Conservation (phyloP, 2,113 vertebrate species). For the Xyliphius kryptos region DNA sequence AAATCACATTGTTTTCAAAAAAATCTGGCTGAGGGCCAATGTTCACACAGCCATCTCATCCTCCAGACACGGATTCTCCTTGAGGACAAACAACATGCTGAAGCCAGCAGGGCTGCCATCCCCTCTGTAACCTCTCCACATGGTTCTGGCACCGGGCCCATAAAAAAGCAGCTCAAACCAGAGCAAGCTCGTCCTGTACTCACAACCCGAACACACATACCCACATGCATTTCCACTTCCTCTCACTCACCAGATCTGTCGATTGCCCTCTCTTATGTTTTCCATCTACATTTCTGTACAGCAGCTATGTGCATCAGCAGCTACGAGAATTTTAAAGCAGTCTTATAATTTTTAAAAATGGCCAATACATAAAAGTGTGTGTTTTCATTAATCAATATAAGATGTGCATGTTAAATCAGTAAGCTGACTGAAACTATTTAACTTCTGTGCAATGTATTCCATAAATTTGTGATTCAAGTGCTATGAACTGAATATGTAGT, state of each 20-base stretch:
- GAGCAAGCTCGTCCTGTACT: slow-evolving; percentile 55
- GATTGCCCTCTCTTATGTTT: background rate
- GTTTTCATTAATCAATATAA: background rate
- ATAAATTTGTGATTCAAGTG: background rate
- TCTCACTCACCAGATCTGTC: background rate
- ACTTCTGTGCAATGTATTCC: background rate
- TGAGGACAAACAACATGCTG: too few relatives aligned
- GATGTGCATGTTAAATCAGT: background rate
- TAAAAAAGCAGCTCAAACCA: slow-evolving; percentile 62
- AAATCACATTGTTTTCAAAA: too few relatives aligned
- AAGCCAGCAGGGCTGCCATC: slow-evolving; percentile 25
- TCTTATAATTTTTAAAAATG: too few relatives aligned
- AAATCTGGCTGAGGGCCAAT: too few relatives aligned
- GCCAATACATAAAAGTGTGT: too few relatives aligned
- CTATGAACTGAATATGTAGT: background rate
- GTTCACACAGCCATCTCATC: slow-evolving; percentile 23
- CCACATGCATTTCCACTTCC: slow-evolving; percentile 22
- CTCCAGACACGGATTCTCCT: slow-evolving; percentile 7
- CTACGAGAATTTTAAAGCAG: too few relatives aligned
- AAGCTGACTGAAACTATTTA: background rate
- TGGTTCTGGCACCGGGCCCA: slow-evolving; percentile 39
- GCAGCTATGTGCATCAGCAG: background rate
- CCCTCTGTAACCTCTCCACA: slow-evolving; percentile 37
- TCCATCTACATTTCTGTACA: background rate
- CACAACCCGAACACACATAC: slow-evolving; percentile 31